Evolutionary conservation across 2,113 vertebrate genomes (phyloP).

Genomic region (Crotalus viridis): DNA sequence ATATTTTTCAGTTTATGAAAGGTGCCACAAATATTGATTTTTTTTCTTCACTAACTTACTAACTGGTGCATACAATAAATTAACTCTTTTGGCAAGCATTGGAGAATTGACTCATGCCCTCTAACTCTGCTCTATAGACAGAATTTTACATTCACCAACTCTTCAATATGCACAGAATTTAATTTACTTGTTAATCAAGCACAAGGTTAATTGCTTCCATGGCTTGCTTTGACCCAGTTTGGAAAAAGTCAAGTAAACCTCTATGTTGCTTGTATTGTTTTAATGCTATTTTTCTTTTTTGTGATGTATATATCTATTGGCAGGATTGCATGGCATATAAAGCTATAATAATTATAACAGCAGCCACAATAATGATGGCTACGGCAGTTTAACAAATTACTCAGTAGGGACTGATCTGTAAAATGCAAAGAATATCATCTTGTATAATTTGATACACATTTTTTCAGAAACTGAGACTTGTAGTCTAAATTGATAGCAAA

Average conservation of each 20-base stretch:
- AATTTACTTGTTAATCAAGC: slow-evolving; percentile 1
- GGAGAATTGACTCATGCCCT: not conserved
- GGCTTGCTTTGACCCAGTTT: slow-evolving; percentile 3
- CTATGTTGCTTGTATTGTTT: not conserved
- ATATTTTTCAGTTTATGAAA: not conserved
- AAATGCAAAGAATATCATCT: not conserved
- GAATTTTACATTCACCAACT: not conserved
- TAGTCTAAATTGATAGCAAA: not conserved
- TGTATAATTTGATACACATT: not conserved
- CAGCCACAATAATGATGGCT: not conserved
- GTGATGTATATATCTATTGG: not conserved
- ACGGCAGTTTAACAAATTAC: not conserved
- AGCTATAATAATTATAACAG: not conserved
- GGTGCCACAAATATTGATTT: not conserved
- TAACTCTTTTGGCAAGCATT: not conserved
- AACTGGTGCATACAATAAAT: accelerated
- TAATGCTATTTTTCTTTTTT: not conserved
- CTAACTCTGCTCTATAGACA: not conserved
- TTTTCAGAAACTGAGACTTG: not conserved
- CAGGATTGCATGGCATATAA: not conserved
- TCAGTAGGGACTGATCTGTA: not conserved
- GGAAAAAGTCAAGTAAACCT: not conserved
- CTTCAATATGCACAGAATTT: slow-evolving; percentile 3
- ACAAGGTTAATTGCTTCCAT: slow-evolving; percentile 1
- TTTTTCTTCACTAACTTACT: not conserved